phyloP scores from a whole-genome alignment of 2,888 invertebrate genomes.

The Blera fallax region DNA sequence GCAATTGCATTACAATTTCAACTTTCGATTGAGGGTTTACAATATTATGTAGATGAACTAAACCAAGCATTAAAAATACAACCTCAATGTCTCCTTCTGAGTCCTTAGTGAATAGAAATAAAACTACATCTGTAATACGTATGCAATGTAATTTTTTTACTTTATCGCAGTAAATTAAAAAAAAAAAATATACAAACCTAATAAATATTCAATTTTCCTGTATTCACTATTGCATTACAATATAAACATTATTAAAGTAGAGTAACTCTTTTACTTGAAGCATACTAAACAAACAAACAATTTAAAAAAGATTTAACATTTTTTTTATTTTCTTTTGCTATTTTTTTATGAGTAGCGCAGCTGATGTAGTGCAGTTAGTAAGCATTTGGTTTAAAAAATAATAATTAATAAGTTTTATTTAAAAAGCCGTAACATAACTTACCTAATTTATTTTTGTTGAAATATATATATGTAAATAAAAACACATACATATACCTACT shows the following conservation, averaged over 20 bases:
- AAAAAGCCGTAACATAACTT: conserved; percentile 67
- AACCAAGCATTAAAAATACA: neutral
- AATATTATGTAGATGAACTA: neutral
- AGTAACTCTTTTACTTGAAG: conserved; percentile 10
- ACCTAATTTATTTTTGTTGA: conserved; percentile 45
- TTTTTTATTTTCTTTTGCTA: neutral
- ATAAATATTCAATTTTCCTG: conserved; percentile 11
- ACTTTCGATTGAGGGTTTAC: no score
- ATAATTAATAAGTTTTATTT: neutral
- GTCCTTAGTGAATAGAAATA: conserved; percentile 29
- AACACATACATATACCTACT: conserved; percentile 66
- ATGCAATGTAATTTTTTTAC: no score
- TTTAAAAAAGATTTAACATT: conserved; percentile 10
- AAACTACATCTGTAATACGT: conserved; percentile 6
- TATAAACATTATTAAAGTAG: conserved; percentile 13
- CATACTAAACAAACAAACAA: conserved; percentile 13
- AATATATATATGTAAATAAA: conserved; percentile 48
- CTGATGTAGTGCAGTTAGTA: conserved; percentile 35
- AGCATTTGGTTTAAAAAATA: conserved; percentile 57
- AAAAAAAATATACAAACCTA: conserved; percentile 34
- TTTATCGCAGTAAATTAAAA: conserved; percentile 31
- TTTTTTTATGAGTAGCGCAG: conserved; percentile 27
- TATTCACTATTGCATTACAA: conserved; percentile 17
- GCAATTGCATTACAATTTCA: no score
- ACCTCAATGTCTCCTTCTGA: neutral